Conservation (phyloP, 2,888 invertebrate genomes). For the Byasa hedistus region DNA sequence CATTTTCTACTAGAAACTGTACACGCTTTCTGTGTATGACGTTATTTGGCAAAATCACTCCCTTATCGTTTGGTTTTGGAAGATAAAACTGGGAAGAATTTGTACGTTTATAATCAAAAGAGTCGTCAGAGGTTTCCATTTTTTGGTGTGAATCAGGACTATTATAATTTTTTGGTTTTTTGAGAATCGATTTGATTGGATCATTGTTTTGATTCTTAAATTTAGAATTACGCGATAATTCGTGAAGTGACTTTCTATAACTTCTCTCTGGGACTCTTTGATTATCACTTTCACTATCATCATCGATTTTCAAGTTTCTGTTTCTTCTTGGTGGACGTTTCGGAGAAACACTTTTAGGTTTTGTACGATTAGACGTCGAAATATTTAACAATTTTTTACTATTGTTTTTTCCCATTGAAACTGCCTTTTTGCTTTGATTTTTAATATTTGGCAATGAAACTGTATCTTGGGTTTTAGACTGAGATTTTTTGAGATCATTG, state of each 20-base stretch:
- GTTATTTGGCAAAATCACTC: conserved; percentile 50
- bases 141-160: conserved; percentile 48
- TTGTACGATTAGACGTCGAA: conserved; percentile 59
- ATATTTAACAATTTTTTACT: conserved; percentile 59
- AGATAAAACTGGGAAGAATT: conserved; percentile 82
- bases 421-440: conserved; percentile 63
- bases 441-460: conserved; percentile 69
- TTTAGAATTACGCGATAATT: conserved; percentile 52
- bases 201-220: conserved; percentile 61
- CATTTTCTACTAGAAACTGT: conserved; percentile 85
- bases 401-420: conserved; percentile 58
- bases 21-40: conserved; percentile 83
- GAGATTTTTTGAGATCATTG: conserved; percentile 72
- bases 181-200: conserved; percentile 81
- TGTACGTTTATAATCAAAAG: conserved; percentile 55
- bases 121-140: conserved; percentile 55
- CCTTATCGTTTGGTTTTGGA: conserved; percentile 76
- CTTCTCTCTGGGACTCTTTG: conserved; percentile 62
- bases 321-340: conserved; percentile 81
- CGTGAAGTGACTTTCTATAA: conserved; percentile 51
- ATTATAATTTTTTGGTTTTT: conserved; percentile 76
- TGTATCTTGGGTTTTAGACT: conserved; percentile 58
- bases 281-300: conserved; percentile 76
- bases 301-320: conserved; percentile 72
- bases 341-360: conserved; percentile 78